phyloP scores from a whole-genome alignment of 2,888 invertebrate species.

The Diarsia rubi region DNA sequence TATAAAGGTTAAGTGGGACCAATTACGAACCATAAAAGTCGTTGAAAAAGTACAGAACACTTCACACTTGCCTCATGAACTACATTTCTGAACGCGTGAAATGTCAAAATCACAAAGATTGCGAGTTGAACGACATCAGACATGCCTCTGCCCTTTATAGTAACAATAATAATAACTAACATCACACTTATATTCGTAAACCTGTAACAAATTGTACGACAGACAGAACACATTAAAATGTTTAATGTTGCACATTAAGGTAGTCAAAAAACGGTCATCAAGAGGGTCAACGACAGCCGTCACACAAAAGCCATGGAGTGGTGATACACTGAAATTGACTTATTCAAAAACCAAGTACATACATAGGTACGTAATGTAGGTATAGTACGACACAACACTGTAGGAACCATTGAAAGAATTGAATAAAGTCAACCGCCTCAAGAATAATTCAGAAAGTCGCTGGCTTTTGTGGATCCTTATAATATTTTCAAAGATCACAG shows the following conservation, averaged over 20 bases:
- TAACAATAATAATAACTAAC: slow-evolving; percentile 46
- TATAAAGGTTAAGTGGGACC: not conserved
- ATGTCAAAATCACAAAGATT: slow-evolving; percentile 57
- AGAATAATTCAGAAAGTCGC: not conserved
- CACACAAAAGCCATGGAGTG: slow-evolving; percentile 25
- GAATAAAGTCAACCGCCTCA: not conserved
- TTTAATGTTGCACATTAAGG: slow-evolving; percentile 51
- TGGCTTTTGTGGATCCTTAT: not conserved
- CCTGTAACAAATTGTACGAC: slow-evolving; percentile 37
- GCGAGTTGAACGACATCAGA: slow-evolving; percentile 23
- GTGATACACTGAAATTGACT: slow-evolving; percentile 25
- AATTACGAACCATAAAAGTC: slow-evolving; percentile 2
- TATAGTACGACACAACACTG: not conserved
- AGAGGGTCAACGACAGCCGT: slow-evolving; percentile 43
- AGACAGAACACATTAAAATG: slow-evolving; percentile 43
- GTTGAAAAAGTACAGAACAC: slow-evolving; percentile 18
- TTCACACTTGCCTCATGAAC: slow-evolving; percentile 21
- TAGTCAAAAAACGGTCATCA: slow-evolving; percentile 40
- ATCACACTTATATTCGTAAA: slow-evolving; percentile 55
- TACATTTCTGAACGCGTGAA: slow-evolving; percentile 39
- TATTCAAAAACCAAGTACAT: slow-evolving; percentile 28
- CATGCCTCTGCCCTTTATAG: slow-evolving; percentile 47
- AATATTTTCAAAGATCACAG: not conserved
- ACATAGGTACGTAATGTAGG: not conserved
- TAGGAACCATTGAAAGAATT: not conserved